phyloP scores from a whole-genome alignment of 2,797 vertebrate species.

The Danio albolineatus region DNA sequence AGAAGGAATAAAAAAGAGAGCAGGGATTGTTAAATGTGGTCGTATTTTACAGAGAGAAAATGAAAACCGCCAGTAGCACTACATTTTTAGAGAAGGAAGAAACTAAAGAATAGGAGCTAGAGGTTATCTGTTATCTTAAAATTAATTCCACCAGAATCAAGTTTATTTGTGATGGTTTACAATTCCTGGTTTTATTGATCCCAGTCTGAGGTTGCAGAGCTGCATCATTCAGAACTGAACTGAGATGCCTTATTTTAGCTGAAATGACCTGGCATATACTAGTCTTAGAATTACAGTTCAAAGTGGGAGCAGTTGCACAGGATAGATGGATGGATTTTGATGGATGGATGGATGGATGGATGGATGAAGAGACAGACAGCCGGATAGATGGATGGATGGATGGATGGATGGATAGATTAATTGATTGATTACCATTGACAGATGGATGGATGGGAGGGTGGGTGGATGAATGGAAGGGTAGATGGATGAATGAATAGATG shows the following conservation, averaged over 20 bases:
- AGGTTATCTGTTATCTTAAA: conserved; percentile 22
- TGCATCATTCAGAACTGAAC: neutral
- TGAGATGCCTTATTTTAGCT: neutral
- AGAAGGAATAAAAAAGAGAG: conserved; percentile 1
- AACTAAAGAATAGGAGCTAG: neutral
- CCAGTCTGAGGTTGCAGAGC: neutral
- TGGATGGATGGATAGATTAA: too few species aligned
- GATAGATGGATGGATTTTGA: neutral
- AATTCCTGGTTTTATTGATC: neutral
- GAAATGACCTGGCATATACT: neutral
- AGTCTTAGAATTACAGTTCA: neutral
- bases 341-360: too few species aligned
- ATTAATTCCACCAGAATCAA: neutral
- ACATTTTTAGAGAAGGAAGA: conserved; percentile 1
- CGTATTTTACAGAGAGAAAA: conserved; percentile 1
- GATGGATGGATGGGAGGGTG: too few species aligned
- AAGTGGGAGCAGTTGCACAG: too few species aligned
- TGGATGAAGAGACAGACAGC: too few species aligned
- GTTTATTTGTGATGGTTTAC: neutral
- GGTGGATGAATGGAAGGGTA: neutral
- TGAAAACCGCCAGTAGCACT: neutral
- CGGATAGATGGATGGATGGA: too few species aligned
- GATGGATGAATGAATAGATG: neutral
- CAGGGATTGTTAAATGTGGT: conserved; percentile 15
- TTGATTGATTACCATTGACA: neutral